Base-by-base conservation (phyloP, 2,888 invertebrate genomes). In the Ephialtes manifestator region DNA sequence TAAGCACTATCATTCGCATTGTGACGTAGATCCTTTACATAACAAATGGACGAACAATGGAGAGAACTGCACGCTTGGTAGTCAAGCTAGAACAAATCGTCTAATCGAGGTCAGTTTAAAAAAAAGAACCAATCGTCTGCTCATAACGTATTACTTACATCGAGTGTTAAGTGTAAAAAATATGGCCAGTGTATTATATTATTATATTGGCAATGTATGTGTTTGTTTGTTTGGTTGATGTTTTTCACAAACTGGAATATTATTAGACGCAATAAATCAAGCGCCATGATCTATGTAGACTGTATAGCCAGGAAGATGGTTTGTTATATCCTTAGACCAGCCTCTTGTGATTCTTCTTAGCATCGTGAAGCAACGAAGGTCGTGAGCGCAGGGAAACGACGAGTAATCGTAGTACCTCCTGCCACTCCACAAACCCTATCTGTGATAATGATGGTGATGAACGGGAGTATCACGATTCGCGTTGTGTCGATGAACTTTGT, bases 381-480 rank as follows among this genome's bases (percentile, higher is more conserved):
- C 67, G 20, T 53, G 0, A 15, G 58, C 63, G 58, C 79, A 31
- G n/a, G 53, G 75, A 18, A 60, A 46, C 55, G 48, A 79, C 39
- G 70, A 81, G 31, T 74, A 48, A 67, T 77, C 74, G 58, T 67
- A 48, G 65, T 82, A 86, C 70, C 87, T 87, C 87, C 83, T 91
- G 90, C 88, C 91, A 88, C 89, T 88, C 89, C 88, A 88, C 71
- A 46, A 88, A 48, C 81, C 87, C 92, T 91, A 92, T 88, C 85
- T 85, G 4, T 70, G 20, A 74, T 65, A 18, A 53, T 24, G 18
- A 13, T 39, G 4, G 0, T 65, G 24, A 74, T 67, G 11, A 48
- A 18, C 18, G 20, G 24, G 18, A 0, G 1, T 1, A 15, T 51
- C 35, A 51, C 28, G 28, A 4, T 79, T 20, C 55, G n/a, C 53